These are phyloP conservation scores for Euproctis similis DNA, from an alignment of 2,888 invertebrate genomes.

Conservation along the genomic window DNA sequence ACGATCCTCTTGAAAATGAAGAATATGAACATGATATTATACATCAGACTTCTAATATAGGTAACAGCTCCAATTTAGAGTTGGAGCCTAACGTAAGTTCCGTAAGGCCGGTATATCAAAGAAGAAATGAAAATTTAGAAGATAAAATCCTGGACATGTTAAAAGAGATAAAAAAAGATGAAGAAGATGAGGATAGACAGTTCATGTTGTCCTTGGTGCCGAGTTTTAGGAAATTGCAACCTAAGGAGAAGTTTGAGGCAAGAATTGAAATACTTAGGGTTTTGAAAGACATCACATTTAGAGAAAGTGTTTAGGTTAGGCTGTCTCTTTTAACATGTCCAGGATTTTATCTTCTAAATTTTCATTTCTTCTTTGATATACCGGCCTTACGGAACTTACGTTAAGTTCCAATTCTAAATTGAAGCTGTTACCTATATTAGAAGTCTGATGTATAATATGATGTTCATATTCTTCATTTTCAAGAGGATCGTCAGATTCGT, in stretches of 20 bases:
- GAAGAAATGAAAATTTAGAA: constrained; percentile 23
- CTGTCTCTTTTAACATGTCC: constrained; percentile 31
- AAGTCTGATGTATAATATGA: constrained; percentile 10
- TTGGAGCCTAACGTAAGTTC: constrained; percentile 7
- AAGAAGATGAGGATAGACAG: constrained; percentile 45
- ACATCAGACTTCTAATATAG: constrained; percentile 8
- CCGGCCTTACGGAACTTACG: constrained; percentile 12
- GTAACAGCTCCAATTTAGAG: constrained; percentile 8
- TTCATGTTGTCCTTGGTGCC: constrained; percentile 46
- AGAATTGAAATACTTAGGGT: constrained; percentile 45
- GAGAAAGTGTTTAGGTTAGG: too few relatives aligned
- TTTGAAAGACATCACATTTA: constrained; percentile 35
- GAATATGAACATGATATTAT: constrained; percentile 4
- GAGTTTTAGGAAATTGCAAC: constrained; percentile 38
- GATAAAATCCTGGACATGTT: constrained; percentile 35
- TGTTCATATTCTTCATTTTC: constrained; percentile 16
- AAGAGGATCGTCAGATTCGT: constrained; percentile 22
- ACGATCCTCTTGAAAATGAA: constrained; percentile 27
- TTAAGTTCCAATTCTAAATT: constrained; percentile 11
- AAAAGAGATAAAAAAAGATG: constrained; percentile 32
- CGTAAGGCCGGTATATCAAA: constrained; percentile 21
- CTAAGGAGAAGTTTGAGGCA: constrained; percentile 44
- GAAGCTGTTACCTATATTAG: constrained; percentile 2
- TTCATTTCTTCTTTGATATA: constrained; percentile 22
- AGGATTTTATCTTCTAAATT: constrained; percentile 31